phyloP scores from a whole-genome alignment of 1,140 invertebrate genomes.

The Drosophila setifemur region DNA sequence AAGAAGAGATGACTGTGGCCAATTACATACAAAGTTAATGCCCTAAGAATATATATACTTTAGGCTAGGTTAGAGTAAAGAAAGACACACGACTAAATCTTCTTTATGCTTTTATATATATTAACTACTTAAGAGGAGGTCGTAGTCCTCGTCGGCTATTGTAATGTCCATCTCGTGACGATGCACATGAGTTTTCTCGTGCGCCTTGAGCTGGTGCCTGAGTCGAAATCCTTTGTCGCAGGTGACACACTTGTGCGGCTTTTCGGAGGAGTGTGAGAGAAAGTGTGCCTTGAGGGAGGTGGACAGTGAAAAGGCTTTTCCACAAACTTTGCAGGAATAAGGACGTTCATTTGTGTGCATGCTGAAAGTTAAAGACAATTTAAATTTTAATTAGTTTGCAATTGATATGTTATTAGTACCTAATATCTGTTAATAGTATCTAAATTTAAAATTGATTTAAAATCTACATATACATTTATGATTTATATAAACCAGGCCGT shows the following conservation, averaged over 20 bases:
- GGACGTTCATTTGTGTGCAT: slow-evolving; percentile 85
- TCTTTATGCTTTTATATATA: neutral
- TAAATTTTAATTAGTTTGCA: no score
- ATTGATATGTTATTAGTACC: no score
- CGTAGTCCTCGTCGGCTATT: neutral
- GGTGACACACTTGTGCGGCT: slow-evolving; percentile 58
- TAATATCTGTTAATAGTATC: no score
- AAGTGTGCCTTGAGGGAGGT: slow-evolving; percentile 59
- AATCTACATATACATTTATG: no score
- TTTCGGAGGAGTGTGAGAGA: slow-evolving; percentile 57
- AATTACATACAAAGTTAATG: slow-evolving; percentile 4
- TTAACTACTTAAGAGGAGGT: neutral
- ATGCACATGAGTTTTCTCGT: slow-evolving; percentile 59
- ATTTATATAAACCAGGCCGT: no score
- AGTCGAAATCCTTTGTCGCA: slow-evolving; percentile 69
- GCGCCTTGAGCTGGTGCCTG: slow-evolving; percentile 70
- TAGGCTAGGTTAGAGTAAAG: neutral
- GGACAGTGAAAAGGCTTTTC: slow-evolving; percentile 84
- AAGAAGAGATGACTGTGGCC: slow-evolving; percentile 29
- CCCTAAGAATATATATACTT: neutral
- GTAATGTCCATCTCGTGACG: slow-evolving; percentile 4
- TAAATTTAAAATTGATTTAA: no score
- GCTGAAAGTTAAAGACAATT: no score
- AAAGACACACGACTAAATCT: neutral
- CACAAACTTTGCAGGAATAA: slow-evolving; percentile 84